Base-by-base conservation (phyloP, 2,888 invertebrate genomes). In the Parelbella ahira region DNA sequence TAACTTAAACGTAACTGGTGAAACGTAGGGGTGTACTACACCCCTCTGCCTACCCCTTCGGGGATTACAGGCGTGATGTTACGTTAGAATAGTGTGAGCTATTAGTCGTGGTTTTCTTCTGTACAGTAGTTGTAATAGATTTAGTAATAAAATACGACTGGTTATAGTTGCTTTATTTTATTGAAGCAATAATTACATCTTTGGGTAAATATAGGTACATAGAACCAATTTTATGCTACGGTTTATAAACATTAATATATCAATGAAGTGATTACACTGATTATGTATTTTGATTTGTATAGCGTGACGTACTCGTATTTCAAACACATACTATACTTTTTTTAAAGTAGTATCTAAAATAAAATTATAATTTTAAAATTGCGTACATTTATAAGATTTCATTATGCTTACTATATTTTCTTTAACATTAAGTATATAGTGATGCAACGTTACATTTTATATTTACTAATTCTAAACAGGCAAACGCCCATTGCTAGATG, bases 131-230 rank as follows among this genome's bases (percentile, higher is more conserved):
- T n/a, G n/a, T n/a, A n/a, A n/a, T n/a, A n/a, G 15, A 15, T 4
- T 4, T 15, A 15, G 4, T 15, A 15, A 15, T 15, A 15, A 15
- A 15, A 15, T 15, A 10, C 10, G 10, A 3, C 62, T 64, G 63
- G 67, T 65, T 70, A 70, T 72, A 67, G 50, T 76, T 71, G 71
- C 72, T 73, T 77, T 76, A 73, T 69, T 74, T 71, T 65, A 68
- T 62, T 69, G 69, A 79, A 79, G 78, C 78, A 70, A 64, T 76
- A 66, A 69, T 75, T 75, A 74, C 68, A 69, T 53, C 51, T 51
- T 55, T 61, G 51, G 53, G 50, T 65, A 58, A 63, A 66, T 68
- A 62, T 50, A 53, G 65, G 29, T 68, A 66, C 51, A 62, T 59
- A 57, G 56, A 54, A 50, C 51, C 56, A 41, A 56, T 48, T 52